Evolutionary conservation across 2,113 vertebrate genomes (phyloP).

Genomic region (Ellobius talpinus): DNA sequence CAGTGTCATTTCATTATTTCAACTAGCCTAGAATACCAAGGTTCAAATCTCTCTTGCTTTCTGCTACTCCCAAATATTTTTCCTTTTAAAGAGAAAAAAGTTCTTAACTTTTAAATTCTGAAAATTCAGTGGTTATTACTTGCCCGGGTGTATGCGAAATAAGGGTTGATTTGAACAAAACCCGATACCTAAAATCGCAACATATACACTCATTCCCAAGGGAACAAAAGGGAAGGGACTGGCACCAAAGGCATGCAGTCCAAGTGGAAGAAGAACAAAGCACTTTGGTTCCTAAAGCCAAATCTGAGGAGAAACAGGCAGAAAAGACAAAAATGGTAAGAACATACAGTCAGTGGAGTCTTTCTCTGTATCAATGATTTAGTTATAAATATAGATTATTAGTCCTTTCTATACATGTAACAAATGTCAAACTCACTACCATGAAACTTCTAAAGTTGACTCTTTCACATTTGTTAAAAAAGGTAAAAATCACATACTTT

Average conservation of each 20-base stretch:
- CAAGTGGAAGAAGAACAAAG: conserved; percentile 79
- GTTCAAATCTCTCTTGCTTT: conserved; percentile 33
- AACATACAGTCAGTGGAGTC: conserved; percentile 57
- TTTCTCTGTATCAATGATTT: conserved; percentile 85
- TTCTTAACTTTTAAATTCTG: conserved; percentile 83
- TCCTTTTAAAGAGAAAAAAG: conserved; percentile 79
- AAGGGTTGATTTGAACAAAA: conserved; percentile 57
- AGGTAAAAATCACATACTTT: conserved; percentile 84
- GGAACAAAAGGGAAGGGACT: conserved; percentile 65
- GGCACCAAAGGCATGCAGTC: conserved; percentile 80
- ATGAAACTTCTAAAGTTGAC: conserved; percentile 78
- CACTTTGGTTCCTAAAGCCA: conserved; percentile 80
- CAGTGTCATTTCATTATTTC: conserved; percentile 57
- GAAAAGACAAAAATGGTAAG: conserved; percentile 78
- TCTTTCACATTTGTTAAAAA: conserved; percentile 84
- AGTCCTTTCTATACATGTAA: conserved; percentile 82
- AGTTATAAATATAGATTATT: conserved; percentile 86
- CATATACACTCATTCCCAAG: conserved; percentile 89
- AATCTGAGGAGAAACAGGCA: conserved; percentile 72
- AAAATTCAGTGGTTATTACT: conserved; percentile 85
- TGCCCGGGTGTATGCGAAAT: conserved; percentile 48
- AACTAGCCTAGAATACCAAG: conserved; percentile 58
- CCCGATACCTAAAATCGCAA: conserved; percentile 82
- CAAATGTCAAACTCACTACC: conserved; percentile 80
- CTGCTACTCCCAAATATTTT: conserved; percentile 77